Conservation (phyloP, 2,888 invertebrate species). For the Cephus spinipes region DNA sequence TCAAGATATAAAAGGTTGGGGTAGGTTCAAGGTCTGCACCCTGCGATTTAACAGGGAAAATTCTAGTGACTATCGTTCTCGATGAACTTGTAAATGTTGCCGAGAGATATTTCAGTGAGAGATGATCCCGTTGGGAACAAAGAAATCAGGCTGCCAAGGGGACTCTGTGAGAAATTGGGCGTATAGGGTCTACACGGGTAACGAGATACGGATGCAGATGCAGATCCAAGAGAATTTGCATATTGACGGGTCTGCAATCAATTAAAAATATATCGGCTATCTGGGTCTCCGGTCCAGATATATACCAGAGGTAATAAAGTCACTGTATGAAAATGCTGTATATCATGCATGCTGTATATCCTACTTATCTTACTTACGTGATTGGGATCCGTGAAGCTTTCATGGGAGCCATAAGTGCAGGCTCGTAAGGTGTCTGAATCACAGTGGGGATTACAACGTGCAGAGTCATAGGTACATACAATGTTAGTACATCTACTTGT, state of each 20-base stretch:
- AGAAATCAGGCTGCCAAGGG: background rate
- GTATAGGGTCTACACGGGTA: background rate
- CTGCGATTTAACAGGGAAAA: background rate
- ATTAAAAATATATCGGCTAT: background rate
- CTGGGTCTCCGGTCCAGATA: background rate
- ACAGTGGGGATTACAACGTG: background rate
- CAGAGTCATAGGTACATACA: background rate
- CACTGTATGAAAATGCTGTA: background rate
- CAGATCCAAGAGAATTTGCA: background rate
- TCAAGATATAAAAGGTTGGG: slow-evolving; percentile 57
- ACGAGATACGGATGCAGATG: background rate
- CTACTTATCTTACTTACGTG: background rate
- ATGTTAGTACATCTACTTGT: background rate
- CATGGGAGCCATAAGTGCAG: background rate
- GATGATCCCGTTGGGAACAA: background rate
- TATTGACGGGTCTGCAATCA: background rate
- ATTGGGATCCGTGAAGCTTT: background rate
- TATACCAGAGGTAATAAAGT: background rate
- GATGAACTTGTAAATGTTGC: background rate
- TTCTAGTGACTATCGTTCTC: background rate
- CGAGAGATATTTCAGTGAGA: background rate
- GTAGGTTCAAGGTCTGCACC: slow-evolving; percentile 32
- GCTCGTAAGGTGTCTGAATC: background rate
- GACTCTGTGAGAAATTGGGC: background rate
- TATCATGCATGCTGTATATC: background rate